phyloP scores from a whole-genome alignment of 2,888 invertebrate genomes.

The Nomada goodeniana region DNA sequence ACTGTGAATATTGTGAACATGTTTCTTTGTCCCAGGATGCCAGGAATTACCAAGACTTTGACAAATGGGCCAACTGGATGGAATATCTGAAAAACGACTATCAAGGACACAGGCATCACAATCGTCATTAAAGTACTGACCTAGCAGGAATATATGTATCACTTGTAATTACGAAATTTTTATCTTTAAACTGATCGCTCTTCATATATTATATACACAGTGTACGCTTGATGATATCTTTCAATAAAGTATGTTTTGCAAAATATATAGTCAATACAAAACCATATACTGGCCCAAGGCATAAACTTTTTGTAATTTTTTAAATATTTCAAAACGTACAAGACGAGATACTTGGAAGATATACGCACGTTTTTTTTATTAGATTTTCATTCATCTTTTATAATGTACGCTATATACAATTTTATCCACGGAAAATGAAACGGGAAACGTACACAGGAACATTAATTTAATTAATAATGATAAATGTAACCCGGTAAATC shows the following conservation, averaged over 20 bases:
- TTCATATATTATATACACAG: slow-evolving; percentile 37
- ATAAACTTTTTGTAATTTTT: slow-evolving; percentile 9
- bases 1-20: slow-evolving; percentile 53
- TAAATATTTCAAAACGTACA: slow-evolving; percentile 21
- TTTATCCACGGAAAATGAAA: slow-evolving; percentile 19
- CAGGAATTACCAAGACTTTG: slow-evolving; percentile 64
- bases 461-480: slow-evolving; percentile 25
- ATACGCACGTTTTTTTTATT: slow-evolving; percentile 44
- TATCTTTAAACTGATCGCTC: slow-evolving; percentile 35
- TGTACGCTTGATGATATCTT: slow-evolving; percentile 59
- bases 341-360: slow-evolving; percentile 28
- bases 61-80: slow-evolving; percentile 74
- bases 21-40: slow-evolving; percentile 71
- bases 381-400: slow-evolving; percentile 35
- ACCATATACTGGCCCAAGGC: neutral
- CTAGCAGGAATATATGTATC: slow-evolving; percentile 59
- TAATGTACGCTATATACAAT: slow-evolving; percentile 52
- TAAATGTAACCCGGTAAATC: slow-evolving; percentile 9
- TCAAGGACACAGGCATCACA: slow-evolving; percentile 73
- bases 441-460: slow-evolving; percentile 8
- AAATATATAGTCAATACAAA: slow-evolving; percentile 32
- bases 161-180: slow-evolving; percentile 55
- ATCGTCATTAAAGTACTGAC: slow-evolving; percentile 72
- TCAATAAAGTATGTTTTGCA: slow-evolving; percentile 68
- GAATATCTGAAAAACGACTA: slow-evolving; percentile 71